Evolutionary conservation across 1,140 invertebrate species (phyloP), one percentile per base, ranked within the genome.

Genomic region (Aphaenogaster floridana): DNA sequence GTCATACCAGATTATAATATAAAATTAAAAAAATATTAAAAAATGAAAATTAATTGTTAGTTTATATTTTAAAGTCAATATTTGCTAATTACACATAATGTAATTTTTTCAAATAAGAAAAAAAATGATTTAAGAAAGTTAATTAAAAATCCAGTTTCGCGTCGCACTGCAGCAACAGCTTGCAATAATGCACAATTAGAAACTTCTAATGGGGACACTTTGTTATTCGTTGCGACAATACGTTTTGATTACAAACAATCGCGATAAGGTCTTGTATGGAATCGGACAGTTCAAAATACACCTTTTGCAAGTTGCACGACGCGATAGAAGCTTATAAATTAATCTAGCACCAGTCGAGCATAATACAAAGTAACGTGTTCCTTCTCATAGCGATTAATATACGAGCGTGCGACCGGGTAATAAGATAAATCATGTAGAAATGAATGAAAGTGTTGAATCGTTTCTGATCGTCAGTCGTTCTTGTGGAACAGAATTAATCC

Each of bases 401-500:
- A 11, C 28, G 13, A 76, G 1, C 13, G 52, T 45, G 17, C 5
- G 2, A 42, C n/a, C 34, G 15, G 17, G 17, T 1, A 28, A 39
- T 45, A n/a, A 57, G 21, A 36, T 34, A 69, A 71, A 5, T 71
- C n/a, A 2, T 11, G 39, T 45, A 57, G n/a, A 45, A 39, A 45
- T 28, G 50, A 57, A 71, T 71, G 13, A 57, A 45, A 48, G 39
- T 69, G 36, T 4, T 42, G 48, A 68, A 68, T 52, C n/a, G 13
- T 3, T 17, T n/a, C 8, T n/a, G 42, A 76, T 76, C 69, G 21
- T 21, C 66, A 28, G 68, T 36, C n/a, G 17, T 3, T 72, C n/a
- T 69, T 36, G 50, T 36, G 7, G 34, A 68, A 48, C 15, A 11
- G 34, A 3, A 52, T 84, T 76, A 84, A 77, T 79, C 59, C 28